Evolutionary conservation across 2,113 vertebrate genomes (phyloP).

Genomic region (Condylura cristata): DNA sequence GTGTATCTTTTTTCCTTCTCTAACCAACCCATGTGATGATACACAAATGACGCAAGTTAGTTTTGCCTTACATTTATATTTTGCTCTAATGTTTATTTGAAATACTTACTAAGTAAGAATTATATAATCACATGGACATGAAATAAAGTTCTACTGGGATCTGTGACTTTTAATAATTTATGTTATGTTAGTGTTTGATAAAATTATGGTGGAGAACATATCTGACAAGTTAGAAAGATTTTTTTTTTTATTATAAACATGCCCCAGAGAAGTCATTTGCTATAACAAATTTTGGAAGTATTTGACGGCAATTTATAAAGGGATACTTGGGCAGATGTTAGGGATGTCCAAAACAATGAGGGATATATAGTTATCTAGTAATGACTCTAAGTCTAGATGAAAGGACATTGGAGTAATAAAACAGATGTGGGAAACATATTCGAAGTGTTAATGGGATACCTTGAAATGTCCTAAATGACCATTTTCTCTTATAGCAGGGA

Average conservation of each 20-base stretch:
- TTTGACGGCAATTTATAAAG: background rate
- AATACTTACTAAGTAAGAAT: background rate
- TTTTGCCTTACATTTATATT: background rate
- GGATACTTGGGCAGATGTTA: background rate
- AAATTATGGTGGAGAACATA: background rate
- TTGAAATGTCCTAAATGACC: constrained; percentile 19
- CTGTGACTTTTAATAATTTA: background rate
- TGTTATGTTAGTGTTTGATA: background rate
- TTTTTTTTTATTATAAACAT: constrained; percentile 39
- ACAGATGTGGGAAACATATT: constrained; percentile 16
- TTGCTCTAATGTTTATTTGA: background rate
- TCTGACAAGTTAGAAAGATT: constrained; percentile 13
- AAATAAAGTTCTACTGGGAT: background rate
- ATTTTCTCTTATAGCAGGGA: background rate
- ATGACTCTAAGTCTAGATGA: background rate
- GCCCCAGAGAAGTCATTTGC: background rate
- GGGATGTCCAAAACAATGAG: background rate
- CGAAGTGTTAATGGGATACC: background rate
- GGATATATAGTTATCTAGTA: constrained; percentile 29
- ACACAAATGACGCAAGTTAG: background rate
- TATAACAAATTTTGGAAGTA: background rate
- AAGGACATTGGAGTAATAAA: background rate
- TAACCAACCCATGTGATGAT: background rate
- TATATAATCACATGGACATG: background rate
- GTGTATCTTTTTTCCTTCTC: background rate